Base-by-base conservation (phyloP, 2,797 vertebrate species). In the Acanthurus tractus region DNA sequence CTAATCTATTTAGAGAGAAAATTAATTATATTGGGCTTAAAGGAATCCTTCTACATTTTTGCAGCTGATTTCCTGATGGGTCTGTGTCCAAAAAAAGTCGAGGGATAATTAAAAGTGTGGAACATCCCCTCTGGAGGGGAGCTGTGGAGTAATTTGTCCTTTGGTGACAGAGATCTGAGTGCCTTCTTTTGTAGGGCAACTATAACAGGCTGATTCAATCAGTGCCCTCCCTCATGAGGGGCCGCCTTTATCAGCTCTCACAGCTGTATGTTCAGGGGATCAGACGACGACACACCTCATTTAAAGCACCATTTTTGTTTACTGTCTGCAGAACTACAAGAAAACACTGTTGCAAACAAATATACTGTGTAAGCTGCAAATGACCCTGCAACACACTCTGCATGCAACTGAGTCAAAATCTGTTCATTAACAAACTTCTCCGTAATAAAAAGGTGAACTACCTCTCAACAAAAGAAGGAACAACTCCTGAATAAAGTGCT, bases 1-100 rank as follows among this genome's bases (percentile, higher is more conserved):
- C 82, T 93, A 93, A 94, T 94, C 92, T 91, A 90, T 93, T 91
- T 92, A 85, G 67, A 74, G 76, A 68, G 69, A 46, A 76, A 90
- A 91, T 92, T 84, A 93, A 94, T 94, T 91, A 91, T 63, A 82
- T 45, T 73, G 65, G 75, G 86, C 82, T 92, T 86, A 86, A 86
- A 88, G 76, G 85, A 88, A 91, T 86, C 78, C 82, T 82, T 83
- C 70, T 68, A 81, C 73, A 83, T 74, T 89, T 84, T 75, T 86
- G 63, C 59, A 85, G 71, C 80, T 72, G 78, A 90, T 91, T 89
- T 91, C 80, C 85, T 86, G 78, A 80, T 73, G 83, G 69, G 67
- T 86, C 54, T 62, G 68, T 74, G 56, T 78, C 76, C 49, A 81
- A 81, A 80, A 86, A 87, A 72, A 54, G 80, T 70, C 70, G 76